Percentiles rank a stretch among this genome's conserved stretches.
Conservation (phyloP, 1,140 invertebrate genomes). For the Drosophila nannoptera region DNA sequence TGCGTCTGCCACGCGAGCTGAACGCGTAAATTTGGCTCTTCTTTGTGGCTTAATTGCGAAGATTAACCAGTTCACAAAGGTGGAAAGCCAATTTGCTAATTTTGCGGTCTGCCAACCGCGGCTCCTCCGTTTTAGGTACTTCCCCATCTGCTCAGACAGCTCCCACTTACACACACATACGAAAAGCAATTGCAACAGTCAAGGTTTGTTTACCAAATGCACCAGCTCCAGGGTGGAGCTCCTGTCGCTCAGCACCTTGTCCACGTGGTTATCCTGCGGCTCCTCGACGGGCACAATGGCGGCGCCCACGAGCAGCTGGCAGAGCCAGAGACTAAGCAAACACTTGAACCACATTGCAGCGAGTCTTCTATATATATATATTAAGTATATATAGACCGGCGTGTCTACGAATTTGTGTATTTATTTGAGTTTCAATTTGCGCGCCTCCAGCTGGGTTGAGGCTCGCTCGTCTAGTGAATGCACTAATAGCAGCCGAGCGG, state of each 20-base stretch:
- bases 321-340: conserved; percentile 23
- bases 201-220: conserved; percentile 54
- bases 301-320: conserved; percentile 20
- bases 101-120: conserved; percentile 25
- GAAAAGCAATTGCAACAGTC: conserved; percentile 4
- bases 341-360: conserved; percentile 32
- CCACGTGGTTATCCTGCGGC: conserved; percentile 9
- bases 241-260: neutral
- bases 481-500: conserved; percentile 48
- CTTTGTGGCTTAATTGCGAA: conserved; percentile 11
- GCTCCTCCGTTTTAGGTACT: neutral
- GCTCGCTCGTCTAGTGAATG: conserved; percentile 55
- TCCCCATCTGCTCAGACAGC: too few species aligned
- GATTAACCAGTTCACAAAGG: conserved; percentile 13
- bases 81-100: conserved; percentile 14
- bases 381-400: neutral
- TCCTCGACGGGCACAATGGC: conserved; percentile 25
- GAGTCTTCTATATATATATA: neutral
- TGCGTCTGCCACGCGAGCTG: neutral
- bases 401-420: neutral
- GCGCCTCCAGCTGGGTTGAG: conserved; percentile 37
- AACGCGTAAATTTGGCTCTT: neutral
- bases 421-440: neutral
- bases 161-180: neutral
- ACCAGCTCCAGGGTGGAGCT: conserved; percentile 56